Evolutionary conservation across 30 jellyfish, hydroid and myxozoan species (phyloP).

Genomic region (Chironex yamaguchii): DNA sequence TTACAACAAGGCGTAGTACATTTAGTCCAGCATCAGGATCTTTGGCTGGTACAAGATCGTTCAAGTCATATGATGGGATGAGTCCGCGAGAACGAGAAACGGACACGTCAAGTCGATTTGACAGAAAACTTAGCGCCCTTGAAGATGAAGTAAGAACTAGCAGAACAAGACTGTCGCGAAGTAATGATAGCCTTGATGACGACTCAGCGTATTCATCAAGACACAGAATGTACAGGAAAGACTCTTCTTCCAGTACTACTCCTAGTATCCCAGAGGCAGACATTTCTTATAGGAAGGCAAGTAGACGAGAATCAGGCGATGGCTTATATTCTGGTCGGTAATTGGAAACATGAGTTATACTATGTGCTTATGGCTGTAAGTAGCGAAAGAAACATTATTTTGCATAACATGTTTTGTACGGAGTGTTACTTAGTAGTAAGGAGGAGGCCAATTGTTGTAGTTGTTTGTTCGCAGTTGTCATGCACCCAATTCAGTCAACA

Average conservation of each 20-base stretch:
- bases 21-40: not conserved
- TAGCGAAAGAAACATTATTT: too few relatives aligned
- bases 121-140: conserved; percentile 72
- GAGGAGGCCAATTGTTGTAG: too few relatives aligned
- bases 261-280: not conserved
- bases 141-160: conserved; percentile 52
- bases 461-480: too few relatives aligned
- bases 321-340: not conserved
- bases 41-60: not conserved
- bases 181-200: not conserved
- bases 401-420: too few relatives aligned
- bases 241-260: not conserved
- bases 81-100: not conserved
- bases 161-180: not conserved
- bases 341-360: too few relatives aligned
- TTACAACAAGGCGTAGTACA: not conserved
- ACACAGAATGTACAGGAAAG: not conserved
- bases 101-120: conserved; percentile 12
- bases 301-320: not conserved
- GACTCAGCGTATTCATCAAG: not conserved
- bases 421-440: too few relatives aligned
- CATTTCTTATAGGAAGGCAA: not conserved
- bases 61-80: not conserved
- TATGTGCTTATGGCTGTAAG: too few relatives aligned
- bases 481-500: too few relatives aligned